Conservation (phyloP, 2,888 invertebrate species). For the Scaeva pyrastri region DNA sequence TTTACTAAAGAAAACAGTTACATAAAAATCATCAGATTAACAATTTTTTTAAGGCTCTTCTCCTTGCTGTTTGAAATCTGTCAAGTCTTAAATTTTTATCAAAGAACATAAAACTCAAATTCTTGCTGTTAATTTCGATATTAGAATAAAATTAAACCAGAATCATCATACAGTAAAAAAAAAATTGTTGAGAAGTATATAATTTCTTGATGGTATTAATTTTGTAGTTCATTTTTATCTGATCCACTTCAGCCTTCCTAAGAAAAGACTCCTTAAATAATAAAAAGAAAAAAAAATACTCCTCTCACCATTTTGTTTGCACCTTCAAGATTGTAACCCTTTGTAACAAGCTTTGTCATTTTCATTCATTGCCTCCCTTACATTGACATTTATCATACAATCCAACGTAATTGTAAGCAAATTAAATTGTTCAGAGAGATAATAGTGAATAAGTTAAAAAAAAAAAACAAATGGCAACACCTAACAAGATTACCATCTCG, state of each 20-base stretch:
- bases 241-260: neutral
- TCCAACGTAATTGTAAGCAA: constrained; percentile 15
- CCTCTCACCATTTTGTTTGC: constrained; percentile 8
- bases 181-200: too few relatives aligned
- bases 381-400: constrained; percentile 22
- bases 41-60: too few relatives aligned
- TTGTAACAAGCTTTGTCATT: constrained; percentile 6
- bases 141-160: too few relatives aligned
- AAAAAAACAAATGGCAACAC: constrained; percentile 53
- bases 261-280: neutral
- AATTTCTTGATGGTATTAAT: too few relatives aligned
- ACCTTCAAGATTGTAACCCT: neutral
- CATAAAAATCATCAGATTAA: too few relatives aligned
- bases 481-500: constrained; percentile 71
- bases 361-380: constrained; percentile 46
- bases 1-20: too few relatives aligned
- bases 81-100: too few relatives aligned
- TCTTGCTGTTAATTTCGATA: too few relatives aligned
- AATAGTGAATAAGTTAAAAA: neutral
- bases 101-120: too few relatives aligned
- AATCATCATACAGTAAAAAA: too few relatives aligned
- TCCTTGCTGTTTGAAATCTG: too few relatives aligned
- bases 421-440: constrained; percentile 25
- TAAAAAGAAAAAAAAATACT: neutral
- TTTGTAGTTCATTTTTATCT: too few relatives aligned